Base-by-base conservation (phyloP, 2,113 vertebrate genomes). In the Periophthalmodon schlosseri region DNA sequence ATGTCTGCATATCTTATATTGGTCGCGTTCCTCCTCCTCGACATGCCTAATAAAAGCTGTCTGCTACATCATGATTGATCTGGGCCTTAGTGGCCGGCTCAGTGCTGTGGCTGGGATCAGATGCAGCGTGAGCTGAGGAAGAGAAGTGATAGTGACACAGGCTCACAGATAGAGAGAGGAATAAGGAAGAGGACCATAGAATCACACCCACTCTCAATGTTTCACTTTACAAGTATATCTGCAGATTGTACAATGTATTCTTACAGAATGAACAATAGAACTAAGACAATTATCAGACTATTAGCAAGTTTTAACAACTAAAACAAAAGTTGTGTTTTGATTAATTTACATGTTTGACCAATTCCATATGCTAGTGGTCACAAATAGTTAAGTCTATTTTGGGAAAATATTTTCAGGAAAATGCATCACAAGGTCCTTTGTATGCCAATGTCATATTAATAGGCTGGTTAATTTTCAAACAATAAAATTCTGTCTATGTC, bases 61-160 rank as follows among this genome's bases (percentile, higher is more conserved):
- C 24, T 39, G 82, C 80, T 78, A 85, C 82, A 93, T 92, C 92
- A 82, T 91, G 85, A 95, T 83, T 85, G 91, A 94, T 84, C 89
- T 75, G 84, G 84, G 86, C 79, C 83, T 82, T 77, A 74, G 80
- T 86, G 82, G 84, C 76, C 76, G 87, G 90, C 89, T 75, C 89
- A 90, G 89, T 75, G 68, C 81, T 83, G 66, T 87, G 76, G 84
- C 87, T 92, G 90, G 63, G 87, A 68, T 91, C 84, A 85, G 67
- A 91, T 88, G 79, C n/a, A 65, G 86, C 75, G 44, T 88, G 85
- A 90, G 81, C 75, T 85, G 81, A 75, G 81, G 77, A 78, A 78
- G 76, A 80, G 82, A 74, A 87, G 78, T 84, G 85, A 89, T 83
- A 76, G 75, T 72, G 75, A 85, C 82, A 77, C 2, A 14, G 76